phyloP scores from a whole-genome alignment of 2,797 vertebrate genomes.

The Vespertilio murinus region DNA sequence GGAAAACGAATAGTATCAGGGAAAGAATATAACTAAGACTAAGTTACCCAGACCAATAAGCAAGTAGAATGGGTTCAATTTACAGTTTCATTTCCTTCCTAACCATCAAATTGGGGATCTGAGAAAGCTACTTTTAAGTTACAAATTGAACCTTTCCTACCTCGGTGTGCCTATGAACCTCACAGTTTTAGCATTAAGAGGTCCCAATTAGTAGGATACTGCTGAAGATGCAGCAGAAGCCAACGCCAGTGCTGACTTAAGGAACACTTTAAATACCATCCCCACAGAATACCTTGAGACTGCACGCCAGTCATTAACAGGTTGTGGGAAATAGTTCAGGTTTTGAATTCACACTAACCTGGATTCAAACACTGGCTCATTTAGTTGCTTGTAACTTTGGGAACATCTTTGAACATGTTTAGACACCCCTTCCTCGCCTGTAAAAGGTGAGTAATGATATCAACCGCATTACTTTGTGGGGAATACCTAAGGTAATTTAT shows the following conservation, averaged over 20 bases:
- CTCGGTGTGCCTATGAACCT: background rate
- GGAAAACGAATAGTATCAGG: background rate
- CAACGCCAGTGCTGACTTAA: background rate
- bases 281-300: background rate
- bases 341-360: conserved; percentile 33
- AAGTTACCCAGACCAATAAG: background rate
- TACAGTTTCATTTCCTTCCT: conserved; percentile 33
- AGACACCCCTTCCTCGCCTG: background rate
- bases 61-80: background rate
- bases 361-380: background rate
- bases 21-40: background rate
- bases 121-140: conserved; percentile 40
- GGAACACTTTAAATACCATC: background rate
- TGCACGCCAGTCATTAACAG: conserved; percentile 23
- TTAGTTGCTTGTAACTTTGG: conserved; percentile 27
- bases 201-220: background rate
- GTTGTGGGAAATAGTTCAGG: background rate
- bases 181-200: background rate
- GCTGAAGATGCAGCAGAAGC: background rate
- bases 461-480: background rate
- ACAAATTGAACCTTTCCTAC: conserved; percentile 14
- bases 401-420: background rate
- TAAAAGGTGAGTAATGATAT: background rate
- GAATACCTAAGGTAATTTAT: conserved; percentile 25
- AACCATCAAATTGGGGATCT: conserved; percentile 25